phyloP scores from a whole-genome alignment of 2,113 vertebrate species.

The Corythoichthys haematopterus region DNA sequence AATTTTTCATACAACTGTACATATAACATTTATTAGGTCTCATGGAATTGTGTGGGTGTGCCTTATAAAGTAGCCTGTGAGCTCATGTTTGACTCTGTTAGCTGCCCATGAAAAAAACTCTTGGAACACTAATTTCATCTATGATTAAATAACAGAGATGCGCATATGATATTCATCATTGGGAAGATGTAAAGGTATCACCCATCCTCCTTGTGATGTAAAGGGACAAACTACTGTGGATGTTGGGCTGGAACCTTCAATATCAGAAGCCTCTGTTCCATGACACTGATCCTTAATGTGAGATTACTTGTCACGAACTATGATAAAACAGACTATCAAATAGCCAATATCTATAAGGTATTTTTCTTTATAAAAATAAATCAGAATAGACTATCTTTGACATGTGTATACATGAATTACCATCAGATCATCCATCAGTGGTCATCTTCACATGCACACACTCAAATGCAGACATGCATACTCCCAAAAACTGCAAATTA shows the following conservation, averaged over 20 bases:
- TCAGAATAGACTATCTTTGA: constrained; percentile 59
- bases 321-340: constrained; percentile 54
- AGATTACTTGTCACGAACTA: constrained; percentile 37
- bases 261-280: constrained; percentile 38
- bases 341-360: constrained; percentile 49
- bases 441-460: constrained; percentile 30
- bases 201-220: constrained; percentile 22
- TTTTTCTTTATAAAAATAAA: constrained; percentile 75
- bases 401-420: constrained; percentile 50
- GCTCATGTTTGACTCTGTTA: constrained; percentile 12
- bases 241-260: constrained; percentile 18
- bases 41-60: background rate
- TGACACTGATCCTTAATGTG: constrained; percentile 33
- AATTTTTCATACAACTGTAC: no score
- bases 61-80: background rate
- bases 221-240: constrained; percentile 31
- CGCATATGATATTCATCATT: constrained; percentile 23
- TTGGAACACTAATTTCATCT: constrained; percentile 14
- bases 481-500: constrained; percentile 58
- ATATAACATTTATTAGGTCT: background rate
- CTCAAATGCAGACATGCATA: constrained; percentile 37
- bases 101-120: constrained; percentile 15
- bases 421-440: constrained; percentile 37
- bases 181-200: constrained; percentile 17
- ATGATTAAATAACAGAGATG: constrained; percentile 23